Evolutionary conservation across 1,140 invertebrate genomes (phyloP).

Genomic region (Dysdera silvatica): DNA sequence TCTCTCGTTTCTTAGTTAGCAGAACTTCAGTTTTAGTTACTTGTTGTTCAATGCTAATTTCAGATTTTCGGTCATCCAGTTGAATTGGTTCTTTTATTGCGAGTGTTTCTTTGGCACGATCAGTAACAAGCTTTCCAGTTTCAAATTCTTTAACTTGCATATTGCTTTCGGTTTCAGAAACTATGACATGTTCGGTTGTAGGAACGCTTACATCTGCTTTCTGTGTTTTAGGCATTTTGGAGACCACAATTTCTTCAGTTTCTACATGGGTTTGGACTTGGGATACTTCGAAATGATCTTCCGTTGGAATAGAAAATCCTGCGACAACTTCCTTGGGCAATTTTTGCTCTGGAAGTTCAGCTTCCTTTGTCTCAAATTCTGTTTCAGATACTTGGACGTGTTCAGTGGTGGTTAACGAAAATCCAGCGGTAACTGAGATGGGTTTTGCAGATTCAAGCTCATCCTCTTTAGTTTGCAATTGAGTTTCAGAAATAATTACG

Average conservation of each 20-base stretch:
- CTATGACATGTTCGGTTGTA: slow-evolving; percentile 23
- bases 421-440: neutral
- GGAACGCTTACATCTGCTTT: slow-evolving; percentile 22
- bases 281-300: slow-evolving; percentile 28
- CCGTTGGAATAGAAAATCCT: neutral
- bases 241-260: slow-evolving; percentile 20
- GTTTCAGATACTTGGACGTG: slow-evolving; percentile 21
- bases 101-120: slow-evolving; percentile 21
- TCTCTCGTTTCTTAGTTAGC: slow-evolving; percentile 1
- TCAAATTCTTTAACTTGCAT: slow-evolving; percentile 19
- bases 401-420: slow-evolving; percentile 25
- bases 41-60: slow-evolving; percentile 27
- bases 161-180: slow-evolving; percentile 26
- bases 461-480: slow-evolving; percentile 23
- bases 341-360: neutral
- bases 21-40: too few species aligned
- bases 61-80: slow-evolving; percentile 20
- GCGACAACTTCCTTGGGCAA: slow-evolving; percentile 1
- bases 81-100: slow-evolving; percentile 22
- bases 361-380: slow-evolving; percentile 1
- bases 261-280: slow-evolving; percentile 28
- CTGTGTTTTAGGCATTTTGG: slow-evolving; percentile 14
- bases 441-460: slow-evolving; percentile 17
- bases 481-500: slow-evolving; percentile 18
- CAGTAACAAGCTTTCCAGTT: neutral